These are phyloP conservation scores for Pelodytes ibericus DNA, from an alignment of 2,797 vertebrate genomes.

Conservation along the genomic window DNA sequence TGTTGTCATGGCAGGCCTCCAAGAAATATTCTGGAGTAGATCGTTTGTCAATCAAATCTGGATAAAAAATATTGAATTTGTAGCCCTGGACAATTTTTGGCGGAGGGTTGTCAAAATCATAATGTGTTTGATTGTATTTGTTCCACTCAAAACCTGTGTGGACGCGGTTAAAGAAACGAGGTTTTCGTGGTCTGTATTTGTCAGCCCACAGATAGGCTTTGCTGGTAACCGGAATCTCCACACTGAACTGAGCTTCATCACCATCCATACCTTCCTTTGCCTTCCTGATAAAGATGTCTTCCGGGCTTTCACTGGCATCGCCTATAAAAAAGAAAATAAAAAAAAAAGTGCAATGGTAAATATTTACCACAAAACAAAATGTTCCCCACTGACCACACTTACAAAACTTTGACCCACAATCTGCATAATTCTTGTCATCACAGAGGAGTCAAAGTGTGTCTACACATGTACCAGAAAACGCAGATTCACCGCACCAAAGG, in stretches of 20 bases:
- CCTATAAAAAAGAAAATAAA: slow-evolving; percentile 67
- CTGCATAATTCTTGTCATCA: too few relatives aligned
- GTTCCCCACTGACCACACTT: too few relatives aligned
- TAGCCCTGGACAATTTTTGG: slow-evolving; percentile 98
- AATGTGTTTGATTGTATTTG: slow-evolving; percentile 99
- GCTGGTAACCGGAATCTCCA: slow-evolving; percentile 91
- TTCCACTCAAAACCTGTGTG: slow-evolving; percentile 99
- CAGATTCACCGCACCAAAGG: too few relatives aligned
- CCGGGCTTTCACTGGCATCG: slow-evolving; percentile 88
- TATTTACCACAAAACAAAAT: too few relatives aligned
- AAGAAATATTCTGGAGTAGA: slow-evolving; percentile 97
- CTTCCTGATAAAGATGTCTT: slow-evolving; percentile 91
- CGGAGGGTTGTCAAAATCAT: slow-evolving; percentile 96
- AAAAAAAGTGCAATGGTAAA: rapidly evolving
- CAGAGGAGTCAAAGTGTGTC: too few relatives aligned
- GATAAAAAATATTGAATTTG: slow-evolving; percentile 99
- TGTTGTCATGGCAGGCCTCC: slow-evolving; percentile 92
- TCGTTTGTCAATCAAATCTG: slow-evolving; percentile 94
- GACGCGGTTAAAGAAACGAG: slow-evolving; percentile 96
- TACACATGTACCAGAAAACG: too few relatives aligned
- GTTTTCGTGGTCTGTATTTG: slow-evolving; percentile 96
- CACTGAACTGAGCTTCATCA: slow-evolving; percentile 96
- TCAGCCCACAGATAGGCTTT: slow-evolving; percentile 98
- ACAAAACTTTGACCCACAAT: too few relatives aligned
- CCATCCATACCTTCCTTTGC: slow-evolving; percentile 94